Conservation (phyloP, 2,797 vertebrate species). For the Schizopygopsis pylzovi region DNA sequence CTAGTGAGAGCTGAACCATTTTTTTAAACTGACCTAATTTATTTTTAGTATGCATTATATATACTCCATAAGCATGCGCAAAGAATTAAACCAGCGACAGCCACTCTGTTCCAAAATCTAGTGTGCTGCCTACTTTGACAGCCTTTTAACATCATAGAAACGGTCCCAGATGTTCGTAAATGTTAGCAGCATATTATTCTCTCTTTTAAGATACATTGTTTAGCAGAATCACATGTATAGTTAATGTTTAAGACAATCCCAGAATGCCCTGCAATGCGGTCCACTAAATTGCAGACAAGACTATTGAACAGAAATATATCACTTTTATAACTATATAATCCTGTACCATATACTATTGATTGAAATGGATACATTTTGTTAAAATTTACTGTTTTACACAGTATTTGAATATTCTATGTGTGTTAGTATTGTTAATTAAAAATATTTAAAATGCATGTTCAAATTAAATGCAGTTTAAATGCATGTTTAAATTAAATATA, state of each 20-base stretch:
- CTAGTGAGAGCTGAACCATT: not conserved
- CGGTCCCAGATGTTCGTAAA: not conserved
- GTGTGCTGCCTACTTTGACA: not conserved
- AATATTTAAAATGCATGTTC: not conserved
- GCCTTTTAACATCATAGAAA: not conserved
- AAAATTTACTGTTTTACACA: not conserved
- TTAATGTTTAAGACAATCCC: not conserved
- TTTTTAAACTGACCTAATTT: slow-evolving; percentile 22
- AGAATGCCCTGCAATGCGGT: not conserved
- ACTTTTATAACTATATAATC: not conserved
- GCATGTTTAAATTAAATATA: not conserved
- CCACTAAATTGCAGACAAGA: not conserved
- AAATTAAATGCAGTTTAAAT: not conserved
- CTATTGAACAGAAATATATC: not conserved
- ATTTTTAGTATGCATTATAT: slow-evolving; percentile 28
- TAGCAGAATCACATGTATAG: not conserved
- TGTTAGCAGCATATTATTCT: not conserved
- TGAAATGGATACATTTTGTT: not conserved
- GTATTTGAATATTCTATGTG: not conserved
- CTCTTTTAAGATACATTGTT: slow-evolving; percentile 6
- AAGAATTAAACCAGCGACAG: not conserved
- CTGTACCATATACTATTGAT: too few relatives aligned
- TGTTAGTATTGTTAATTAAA: not conserved
- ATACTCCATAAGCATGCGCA: slow-evolving; percentile 18
- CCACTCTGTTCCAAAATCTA: not conserved